Percentiles rank a stretch among this genome's conserved stretches.
Conservation (phyloP, 1,140 invertebrate species). For the Leptinotarsa lineolata region DNA sequence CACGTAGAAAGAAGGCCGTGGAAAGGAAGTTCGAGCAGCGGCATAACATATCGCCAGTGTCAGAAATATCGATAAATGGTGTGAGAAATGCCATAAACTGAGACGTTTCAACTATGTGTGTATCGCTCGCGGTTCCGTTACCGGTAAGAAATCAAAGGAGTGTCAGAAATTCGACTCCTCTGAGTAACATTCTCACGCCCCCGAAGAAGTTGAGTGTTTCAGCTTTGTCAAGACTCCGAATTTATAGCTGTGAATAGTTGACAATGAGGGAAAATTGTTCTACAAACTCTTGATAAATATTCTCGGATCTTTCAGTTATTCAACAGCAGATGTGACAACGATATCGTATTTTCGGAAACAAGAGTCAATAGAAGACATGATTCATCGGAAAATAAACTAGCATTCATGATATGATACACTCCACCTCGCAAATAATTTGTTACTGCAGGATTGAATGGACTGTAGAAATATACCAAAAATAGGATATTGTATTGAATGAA, state of each 20-base stretch:
- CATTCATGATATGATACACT: too few relatives aligned
- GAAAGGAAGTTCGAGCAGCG: background rate
- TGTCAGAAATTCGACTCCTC: slow-evolving; percentile 35
- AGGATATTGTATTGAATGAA: too few relatives aligned
- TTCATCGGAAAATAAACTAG: too few relatives aligned
- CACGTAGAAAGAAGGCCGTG: background rate
- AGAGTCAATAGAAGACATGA: too few relatives aligned
- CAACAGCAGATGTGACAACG: background rate
- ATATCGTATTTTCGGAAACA: too few relatives aligned
- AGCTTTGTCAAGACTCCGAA: slow-evolving; percentile 2
- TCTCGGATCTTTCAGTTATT: background rate
- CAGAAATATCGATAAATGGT: slow-evolving; percentile 41
- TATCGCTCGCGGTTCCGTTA: slow-evolving; percentile 29
- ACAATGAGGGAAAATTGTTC: slow-evolving; percentile 11
- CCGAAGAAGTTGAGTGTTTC: slow-evolving; percentile 33
- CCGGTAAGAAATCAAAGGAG: slow-evolving; percentile 39
- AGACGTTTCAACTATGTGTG: slow-evolving; percentile 30
- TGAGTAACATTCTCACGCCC: slow-evolving; percentile 23
- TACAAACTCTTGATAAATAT: background rate
- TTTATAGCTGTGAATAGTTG: background rate
- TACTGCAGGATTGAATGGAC: too few relatives aligned
- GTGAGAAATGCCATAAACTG: slow-evolving; percentile 42
- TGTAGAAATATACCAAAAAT: too few relatives aligned
- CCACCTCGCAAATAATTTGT: too few relatives aligned
- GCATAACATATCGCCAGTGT: slow-evolving; percentile 37